Conservation (phyloP, 2,888 invertebrate genomes). For the Eledone cirrhosa region DNA sequence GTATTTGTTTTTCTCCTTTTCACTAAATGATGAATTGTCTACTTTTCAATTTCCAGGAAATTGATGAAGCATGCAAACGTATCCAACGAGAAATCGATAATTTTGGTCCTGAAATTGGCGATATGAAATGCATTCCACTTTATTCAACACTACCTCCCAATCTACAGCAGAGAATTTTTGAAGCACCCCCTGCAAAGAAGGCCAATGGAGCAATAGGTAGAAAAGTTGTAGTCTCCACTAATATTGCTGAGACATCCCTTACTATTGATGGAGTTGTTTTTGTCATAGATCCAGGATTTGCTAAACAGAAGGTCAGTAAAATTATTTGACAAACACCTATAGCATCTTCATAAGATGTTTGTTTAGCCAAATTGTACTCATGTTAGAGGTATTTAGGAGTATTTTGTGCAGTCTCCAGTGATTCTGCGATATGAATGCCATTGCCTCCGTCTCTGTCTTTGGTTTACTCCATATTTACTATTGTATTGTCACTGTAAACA, state of each 20-base stretch:
- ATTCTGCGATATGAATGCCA: too few species aligned
- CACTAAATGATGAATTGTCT: too few species aligned
- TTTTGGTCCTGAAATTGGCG: slow-evolving; percentile 95
- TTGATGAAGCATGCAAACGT: slow-evolving; percentile 98
- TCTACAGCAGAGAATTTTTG: slow-evolving; percentile 96
- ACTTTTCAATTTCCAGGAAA: slow-evolving; percentile 74
- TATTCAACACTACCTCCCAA: slow-evolving; percentile 98
- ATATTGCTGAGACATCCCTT: slow-evolving; percentile 98
- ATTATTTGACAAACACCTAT: too few species aligned
- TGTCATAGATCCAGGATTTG: slow-evolving; percentile 99
- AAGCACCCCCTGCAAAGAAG: slow-evolving; percentile 91
- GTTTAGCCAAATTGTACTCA: background rate
- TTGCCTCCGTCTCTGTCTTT: too few species aligned
- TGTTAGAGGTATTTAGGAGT: background rate
- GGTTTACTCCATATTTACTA: too few species aligned
- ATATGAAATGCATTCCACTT: slow-evolving; percentile 96
- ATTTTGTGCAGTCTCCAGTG: too few species aligned
- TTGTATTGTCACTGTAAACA: too few species aligned
- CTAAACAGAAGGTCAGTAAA: slow-evolving; percentile 88
- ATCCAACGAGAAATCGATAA: slow-evolving; percentile 96
- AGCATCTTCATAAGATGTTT: background rate
- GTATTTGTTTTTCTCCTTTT: too few species aligned
- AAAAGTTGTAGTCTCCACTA: slow-evolving; percentile 96
- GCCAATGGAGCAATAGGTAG: slow-evolving; percentile 88
- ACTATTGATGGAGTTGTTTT: slow-evolving; percentile 99